Conservation (phyloP, 2,797 vertebrate species). For the Bovichtus variegatus region DNA sequence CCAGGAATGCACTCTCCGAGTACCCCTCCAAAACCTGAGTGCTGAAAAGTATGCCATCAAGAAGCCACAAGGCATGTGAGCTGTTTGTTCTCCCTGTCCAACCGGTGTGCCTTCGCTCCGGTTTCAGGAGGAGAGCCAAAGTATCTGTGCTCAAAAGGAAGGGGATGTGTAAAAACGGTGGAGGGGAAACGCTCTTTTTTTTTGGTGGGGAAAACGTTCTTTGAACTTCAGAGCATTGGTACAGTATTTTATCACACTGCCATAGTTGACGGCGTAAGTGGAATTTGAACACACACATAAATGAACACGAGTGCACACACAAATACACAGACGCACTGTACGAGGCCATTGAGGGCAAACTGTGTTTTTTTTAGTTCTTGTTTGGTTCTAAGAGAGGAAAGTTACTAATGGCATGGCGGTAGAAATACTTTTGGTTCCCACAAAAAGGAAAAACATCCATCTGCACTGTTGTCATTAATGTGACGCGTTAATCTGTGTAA, state of each 20-base stretch:
- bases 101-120: slow-evolving; percentile 51
- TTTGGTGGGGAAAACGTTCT: slow-evolving; percentile 47
- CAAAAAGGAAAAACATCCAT: slow-evolving; percentile 29
- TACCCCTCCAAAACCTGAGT: slow-evolving; percentile 57
- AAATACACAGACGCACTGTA: slow-evolving; percentile 1
- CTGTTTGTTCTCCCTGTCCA: slow-evolving; percentile 63
- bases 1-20: slow-evolving; percentile 64
- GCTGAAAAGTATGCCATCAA: slow-evolving; percentile 70
- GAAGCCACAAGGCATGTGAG: slow-evolving; percentile 71
- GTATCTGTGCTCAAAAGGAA: slow-evolving; percentile 70
- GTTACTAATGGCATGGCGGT: not conserved
- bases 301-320: not conserved
- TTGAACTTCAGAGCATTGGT: slow-evolving; percentile 54
- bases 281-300: slow-evolving; percentile 30
- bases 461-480: slow-evolving; percentile 31
- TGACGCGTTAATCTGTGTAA: slow-evolving; percentile 41
- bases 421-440: slow-evolving; percentile 8
- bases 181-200: slow-evolving; percentile 52
- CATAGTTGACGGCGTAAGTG: slow-evolving; percentile 40
- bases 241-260: slow-evolving; percentile 24
- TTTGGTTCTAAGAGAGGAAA: slow-evolving; percentile 11
- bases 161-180: slow-evolving; percentile 69
- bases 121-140: slow-evolving; percentile 67
- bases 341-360: slow-evolving; percentile 13
- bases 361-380: slow-evolving; percentile 28